phyloP scores from a whole-genome alignment of 2,888 invertebrate species.

The Pegoplata infirma region DNA sequence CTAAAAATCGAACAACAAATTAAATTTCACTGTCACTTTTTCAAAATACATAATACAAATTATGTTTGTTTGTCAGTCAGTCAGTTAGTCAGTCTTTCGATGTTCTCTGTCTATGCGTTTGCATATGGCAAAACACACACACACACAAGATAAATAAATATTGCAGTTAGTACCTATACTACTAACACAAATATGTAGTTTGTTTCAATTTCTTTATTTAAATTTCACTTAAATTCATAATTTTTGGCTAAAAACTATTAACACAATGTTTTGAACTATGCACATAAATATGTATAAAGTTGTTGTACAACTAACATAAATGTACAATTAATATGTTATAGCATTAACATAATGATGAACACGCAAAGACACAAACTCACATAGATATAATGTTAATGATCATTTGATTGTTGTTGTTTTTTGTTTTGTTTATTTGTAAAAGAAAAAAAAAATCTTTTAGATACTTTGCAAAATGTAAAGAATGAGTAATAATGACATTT shows the following conservation, averaged over 20 bases:
- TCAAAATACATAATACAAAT: not conserved
- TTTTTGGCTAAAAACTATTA: conserved; percentile 21
- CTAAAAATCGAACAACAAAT: conserved; percentile 29
- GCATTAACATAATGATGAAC: conserved; percentile 4
- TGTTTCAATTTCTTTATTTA: not conserved
- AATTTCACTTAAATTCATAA: conserved; percentile 37
- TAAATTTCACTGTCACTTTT: conserved; percentile 38
- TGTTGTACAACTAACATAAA: too few species aligned
- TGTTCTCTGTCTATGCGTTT: too few species aligned
- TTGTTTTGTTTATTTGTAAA: too few species aligned
- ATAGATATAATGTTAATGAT: conserved; percentile 1
- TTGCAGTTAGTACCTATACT: too few species aligned
- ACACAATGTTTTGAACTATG: too few species aligned
- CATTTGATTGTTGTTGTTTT: too few species aligned
- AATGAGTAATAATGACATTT: conserved; percentile 19
- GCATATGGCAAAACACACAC: too few species aligned
- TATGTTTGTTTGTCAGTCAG: not conserved
- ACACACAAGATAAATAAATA: too few species aligned
- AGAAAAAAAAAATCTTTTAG: conserved; percentile 16
- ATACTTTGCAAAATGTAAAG: conserved; percentile 20
- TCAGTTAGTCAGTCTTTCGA: not conserved
- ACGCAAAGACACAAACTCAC: too few species aligned
- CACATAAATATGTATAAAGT: too few species aligned
- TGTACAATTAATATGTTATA: too few species aligned
- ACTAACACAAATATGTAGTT: too few species aligned